phyloP scores from a whole-genome alignment of 1,140 invertebrate species.

The Magallana gigas region DNA sequence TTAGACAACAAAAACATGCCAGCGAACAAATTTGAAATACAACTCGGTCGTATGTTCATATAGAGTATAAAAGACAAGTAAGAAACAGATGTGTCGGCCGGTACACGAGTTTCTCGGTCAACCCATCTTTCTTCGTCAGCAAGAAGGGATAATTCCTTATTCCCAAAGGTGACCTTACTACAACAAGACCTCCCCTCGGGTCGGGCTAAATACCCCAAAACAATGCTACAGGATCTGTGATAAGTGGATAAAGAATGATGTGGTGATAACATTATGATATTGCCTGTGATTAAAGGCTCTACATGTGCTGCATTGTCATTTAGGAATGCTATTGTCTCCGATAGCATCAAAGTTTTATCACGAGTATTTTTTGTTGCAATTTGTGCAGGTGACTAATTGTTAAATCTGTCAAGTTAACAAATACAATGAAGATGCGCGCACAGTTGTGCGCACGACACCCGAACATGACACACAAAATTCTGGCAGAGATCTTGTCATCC shows the following conservation, averaged over 20 bases:
- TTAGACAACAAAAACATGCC: conserved; percentile 15
- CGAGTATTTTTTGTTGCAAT: not conserved
- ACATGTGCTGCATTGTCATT: conserved; percentile 20
- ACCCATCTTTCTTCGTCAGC: not conserved
- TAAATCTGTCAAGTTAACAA: conserved; percentile 25
- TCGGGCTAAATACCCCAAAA: conserved; percentile 28
- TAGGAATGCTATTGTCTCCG: conserved; percentile 17
- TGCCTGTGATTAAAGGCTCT: not conserved
- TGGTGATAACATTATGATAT: conserved; percentile 24
- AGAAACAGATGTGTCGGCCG: not conserved
- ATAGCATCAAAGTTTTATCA: conserved; percentile 10
- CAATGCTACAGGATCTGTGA: conserved; percentile 6
- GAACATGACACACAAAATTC: conserved; percentile 8
- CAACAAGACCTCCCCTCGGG: conserved; percentile 5
- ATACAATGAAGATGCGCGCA: not conserved
- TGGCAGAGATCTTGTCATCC: conserved; percentile 4
- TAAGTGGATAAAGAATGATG: conserved; percentile 2
- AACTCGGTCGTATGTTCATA: conserved; percentile 1
- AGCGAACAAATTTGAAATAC: not conserved
- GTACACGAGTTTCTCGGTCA: not conserved
- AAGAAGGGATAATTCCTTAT: not conserved
- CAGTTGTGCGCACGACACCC: conserved; percentile 8
- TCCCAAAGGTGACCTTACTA: conserved; percentile 20
- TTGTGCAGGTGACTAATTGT: conserved; percentile 37
- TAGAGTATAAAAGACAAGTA: not conserved